A percentile compares a stretch with the other conserved stretches of the same genome.
phyloP scores from a whole-genome alignment of 2,888 invertebrate genomes.

The Melanotus villosus region DNA sequence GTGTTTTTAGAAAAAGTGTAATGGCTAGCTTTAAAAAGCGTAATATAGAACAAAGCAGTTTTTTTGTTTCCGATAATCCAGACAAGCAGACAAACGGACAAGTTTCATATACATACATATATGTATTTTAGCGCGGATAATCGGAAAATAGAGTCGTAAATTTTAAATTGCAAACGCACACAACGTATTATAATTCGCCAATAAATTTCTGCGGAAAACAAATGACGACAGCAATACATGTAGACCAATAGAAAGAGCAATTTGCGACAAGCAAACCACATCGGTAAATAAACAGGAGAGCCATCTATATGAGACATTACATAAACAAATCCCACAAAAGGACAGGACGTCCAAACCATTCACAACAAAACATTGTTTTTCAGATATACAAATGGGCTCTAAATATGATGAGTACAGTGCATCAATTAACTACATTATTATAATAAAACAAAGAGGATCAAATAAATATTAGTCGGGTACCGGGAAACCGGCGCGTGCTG shows the following conservation, averaged over 20 bases:
- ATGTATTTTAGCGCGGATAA: constrained; percentile 11
- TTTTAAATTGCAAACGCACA: constrained; percentile 62
- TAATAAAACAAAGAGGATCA: constrained; percentile 54
- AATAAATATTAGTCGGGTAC: constrained; percentile 53
- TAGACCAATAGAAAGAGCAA: constrained; percentile 67
- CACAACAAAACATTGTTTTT: constrained; percentile 44
- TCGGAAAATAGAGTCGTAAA: constrained; percentile 58
- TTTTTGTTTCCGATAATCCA: no score
- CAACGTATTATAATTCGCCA: constrained; percentile 65
- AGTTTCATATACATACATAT: no score
- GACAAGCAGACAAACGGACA: no score
- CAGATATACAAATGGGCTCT: constrained; percentile 41
- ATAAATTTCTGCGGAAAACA: constrained; percentile 66
- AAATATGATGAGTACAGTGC: constrained; percentile 32
- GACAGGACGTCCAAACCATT: constrained; percentile 41
- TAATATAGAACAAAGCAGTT: no score
- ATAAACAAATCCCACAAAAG: constrained; percentile 52
- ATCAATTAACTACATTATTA: constrained; percentile 53
- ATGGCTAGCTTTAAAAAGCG: no score
- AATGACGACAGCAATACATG: constrained; percentile 68
- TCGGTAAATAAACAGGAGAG: constrained; percentile 58
- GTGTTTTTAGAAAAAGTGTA: no score
- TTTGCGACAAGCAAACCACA: constrained; percentile 67
- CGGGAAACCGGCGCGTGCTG: constrained; percentile 47
- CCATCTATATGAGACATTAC: constrained; percentile 52